Evolutionary conservation across 2,888 invertebrate species (phyloP).

Genomic region (Drosophila yooni): DNA sequence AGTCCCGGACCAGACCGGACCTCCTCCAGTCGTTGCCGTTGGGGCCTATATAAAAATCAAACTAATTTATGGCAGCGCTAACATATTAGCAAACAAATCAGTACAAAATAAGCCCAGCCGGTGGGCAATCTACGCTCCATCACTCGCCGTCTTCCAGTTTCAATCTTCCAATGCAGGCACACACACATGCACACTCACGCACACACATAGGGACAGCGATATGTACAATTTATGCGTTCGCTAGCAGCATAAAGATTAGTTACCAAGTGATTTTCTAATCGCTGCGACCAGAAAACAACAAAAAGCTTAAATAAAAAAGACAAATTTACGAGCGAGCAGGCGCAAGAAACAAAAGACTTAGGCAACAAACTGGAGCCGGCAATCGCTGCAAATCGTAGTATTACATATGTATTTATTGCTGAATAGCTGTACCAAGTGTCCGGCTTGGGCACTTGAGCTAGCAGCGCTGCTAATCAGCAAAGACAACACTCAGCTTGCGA

Average conservation of each 20-base stretch:
- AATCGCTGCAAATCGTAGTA: constrained; percentile 10
- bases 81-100: constrained; percentile 82
- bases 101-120: constrained; percentile 80
- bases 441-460: constrained; percentile 19
- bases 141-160: constrained; percentile 22
- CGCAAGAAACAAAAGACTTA: constrained; percentile 62
- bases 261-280: constrained; percentile 76
- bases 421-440: constrained; percentile 30
- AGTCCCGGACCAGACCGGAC: constrained; percentile 15
- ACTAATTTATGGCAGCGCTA: constrained; percentile 80
- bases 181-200: not conserved
- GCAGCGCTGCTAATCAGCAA: constrained; percentile 70
- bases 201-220: constrained; percentile 22
- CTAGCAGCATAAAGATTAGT: constrained; percentile 78
- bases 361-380: constrained; percentile 64
- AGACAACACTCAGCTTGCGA: constrained; percentile 65
- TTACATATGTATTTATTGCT: constrained; percentile 47
- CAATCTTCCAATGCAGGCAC: constrained; percentile 6
- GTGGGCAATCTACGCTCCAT: constrained; percentile 41
- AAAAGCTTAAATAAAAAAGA: constrained; percentile 70
- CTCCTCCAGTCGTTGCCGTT: constrained; percentile 46
- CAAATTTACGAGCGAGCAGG: constrained; percentile 62
- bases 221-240: constrained; percentile 74
- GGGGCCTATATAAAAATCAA: constrained; percentile 62
- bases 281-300: constrained; percentile 64